Conservation (phyloP, 2,113 vertebrate genomes). For the Himantopus leucocephalus region DNA sequence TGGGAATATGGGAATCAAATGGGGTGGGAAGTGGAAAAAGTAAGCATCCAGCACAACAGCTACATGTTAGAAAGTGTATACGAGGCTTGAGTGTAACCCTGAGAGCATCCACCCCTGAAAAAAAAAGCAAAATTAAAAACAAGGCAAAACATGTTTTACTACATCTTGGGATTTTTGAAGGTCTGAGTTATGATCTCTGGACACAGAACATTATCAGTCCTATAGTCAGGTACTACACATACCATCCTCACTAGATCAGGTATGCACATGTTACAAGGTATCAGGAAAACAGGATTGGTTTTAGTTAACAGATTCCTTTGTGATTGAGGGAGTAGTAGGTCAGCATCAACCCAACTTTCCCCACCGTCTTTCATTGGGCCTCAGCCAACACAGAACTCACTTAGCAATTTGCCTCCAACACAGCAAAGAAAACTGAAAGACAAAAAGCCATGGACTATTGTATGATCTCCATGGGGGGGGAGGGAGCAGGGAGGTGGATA, state of each 20-base stretch:
- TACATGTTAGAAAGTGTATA: neutral
- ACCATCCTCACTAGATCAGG: neutral
- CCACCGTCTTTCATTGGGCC: neutral
- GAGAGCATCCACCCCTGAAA: neutral
- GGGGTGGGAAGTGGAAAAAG: neutral
- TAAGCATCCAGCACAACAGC: neutral
- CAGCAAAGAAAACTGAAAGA: neutral
- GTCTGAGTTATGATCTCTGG: neutral
- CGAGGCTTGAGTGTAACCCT: neutral
- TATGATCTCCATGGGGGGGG: neutral
- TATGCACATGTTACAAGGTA: neutral
- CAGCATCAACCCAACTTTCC: neutral
- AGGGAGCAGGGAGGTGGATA: neutral
- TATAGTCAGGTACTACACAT: neutral
- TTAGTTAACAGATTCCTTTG: neutral
- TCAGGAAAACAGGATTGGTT: neutral
- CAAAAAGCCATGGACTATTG: neutral
- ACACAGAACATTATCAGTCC: neutral
- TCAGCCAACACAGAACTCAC: neutral
- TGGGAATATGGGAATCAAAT: neutral
- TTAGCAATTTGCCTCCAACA: neutral
- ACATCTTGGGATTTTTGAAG: neutral
- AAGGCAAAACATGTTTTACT: neutral
- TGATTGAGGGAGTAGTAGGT: neutral
- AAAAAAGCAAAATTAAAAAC: neutral